phyloP scores from a whole-genome alignment of 2,888 invertebrate species.

The Stenolophus ochropezus region DNA sequence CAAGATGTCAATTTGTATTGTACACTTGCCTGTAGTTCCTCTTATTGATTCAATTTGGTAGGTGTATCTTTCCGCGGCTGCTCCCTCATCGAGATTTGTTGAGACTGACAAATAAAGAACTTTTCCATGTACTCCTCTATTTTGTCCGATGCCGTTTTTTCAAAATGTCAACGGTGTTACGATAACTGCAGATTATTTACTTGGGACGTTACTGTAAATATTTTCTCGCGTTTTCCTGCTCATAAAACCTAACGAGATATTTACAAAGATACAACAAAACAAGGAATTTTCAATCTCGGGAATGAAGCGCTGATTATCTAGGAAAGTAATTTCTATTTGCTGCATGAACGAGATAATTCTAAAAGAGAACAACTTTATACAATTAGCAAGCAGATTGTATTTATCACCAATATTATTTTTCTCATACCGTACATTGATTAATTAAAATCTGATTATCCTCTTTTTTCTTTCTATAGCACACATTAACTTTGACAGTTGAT shows the following conservation, averaged over 20 bases:
- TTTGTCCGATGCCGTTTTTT: conserved; percentile 13
- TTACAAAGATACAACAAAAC: conserved; percentile 14
- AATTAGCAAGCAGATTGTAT: no score
- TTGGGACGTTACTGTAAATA: conserved; percentile 26
- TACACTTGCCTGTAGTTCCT: conserved; percentile 58
- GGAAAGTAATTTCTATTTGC: not conserved
- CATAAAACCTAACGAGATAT: conserved; percentile 38
- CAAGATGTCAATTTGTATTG: conserved; percentile 63
- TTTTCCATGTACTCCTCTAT: conserved; percentile 32
- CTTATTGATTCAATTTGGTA: conserved; percentile 63
- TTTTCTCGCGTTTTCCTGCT: conserved; percentile 19
- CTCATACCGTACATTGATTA: no score
- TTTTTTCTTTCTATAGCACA: no score
- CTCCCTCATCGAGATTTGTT: conserved; percentile 50
- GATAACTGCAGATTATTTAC: conserved; percentile 43
- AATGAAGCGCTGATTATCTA: not conserved
- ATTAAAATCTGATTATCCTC: no score
- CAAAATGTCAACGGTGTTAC: conserved; percentile 39
- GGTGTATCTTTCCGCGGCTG: conserved; percentile 59
- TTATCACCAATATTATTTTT: no score
- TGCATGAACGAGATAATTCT: not conserved
- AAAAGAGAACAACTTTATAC: no score
- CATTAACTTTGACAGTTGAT: no score
- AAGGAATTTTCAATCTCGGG: not conserved
- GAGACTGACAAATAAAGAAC: conserved; percentile 26